Base-by-base conservation (phyloP, 2,888 invertebrate species). In the Myopa tessellatipennis region DNA sequence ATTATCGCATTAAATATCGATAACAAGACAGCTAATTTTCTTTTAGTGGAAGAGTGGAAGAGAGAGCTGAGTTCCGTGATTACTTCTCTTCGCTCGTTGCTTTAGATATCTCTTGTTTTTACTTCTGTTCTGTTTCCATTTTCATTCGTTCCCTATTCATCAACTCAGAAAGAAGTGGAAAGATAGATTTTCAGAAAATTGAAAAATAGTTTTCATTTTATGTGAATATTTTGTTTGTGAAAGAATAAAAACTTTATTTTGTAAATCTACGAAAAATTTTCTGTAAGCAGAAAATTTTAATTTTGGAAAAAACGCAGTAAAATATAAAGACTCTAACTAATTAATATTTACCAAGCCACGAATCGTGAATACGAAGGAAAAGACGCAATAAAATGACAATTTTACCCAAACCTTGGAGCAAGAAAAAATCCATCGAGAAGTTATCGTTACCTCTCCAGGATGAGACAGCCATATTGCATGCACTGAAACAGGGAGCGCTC, bases 401-500 rank as follows among this genome's bases (percentile, higher is more conserved):
- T 87, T 90, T 96, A 84, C 94, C 94, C 8, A 95, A 95, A 88
- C 92, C 94, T 45, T 91, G 93, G 80, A 91, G 92, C 75, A 93
- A 94, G 81, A 94, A 94, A 89, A 95, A 95, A 90, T 89, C 90
- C 60, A 77, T 81, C 65, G 93, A 93, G 82, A 93, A 92, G 90
- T 90, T 91, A 83, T 92, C 91, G 84, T 90, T 92, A 83, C 94
- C 94, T 72, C 76, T 76, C 50, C 79, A 79, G 26, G 79, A 80
- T 50, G 80, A 85, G 72, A 85, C 85, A 71, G 80, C 85, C 58
- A 83, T 86, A 73, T 80, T 85, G 81, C 84, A 85, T 34, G 80
- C 79, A 55, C 71, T 76, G 14, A 71, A 71, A 50, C 70, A 76
- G 61, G 85, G 84, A 40, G 82, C 84, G 16, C 80, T 85, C 71